phyloP scores from a whole-genome alignment of 2,113 vertebrate genomes.

The Nothocercus nigrocapillus region DNA sequence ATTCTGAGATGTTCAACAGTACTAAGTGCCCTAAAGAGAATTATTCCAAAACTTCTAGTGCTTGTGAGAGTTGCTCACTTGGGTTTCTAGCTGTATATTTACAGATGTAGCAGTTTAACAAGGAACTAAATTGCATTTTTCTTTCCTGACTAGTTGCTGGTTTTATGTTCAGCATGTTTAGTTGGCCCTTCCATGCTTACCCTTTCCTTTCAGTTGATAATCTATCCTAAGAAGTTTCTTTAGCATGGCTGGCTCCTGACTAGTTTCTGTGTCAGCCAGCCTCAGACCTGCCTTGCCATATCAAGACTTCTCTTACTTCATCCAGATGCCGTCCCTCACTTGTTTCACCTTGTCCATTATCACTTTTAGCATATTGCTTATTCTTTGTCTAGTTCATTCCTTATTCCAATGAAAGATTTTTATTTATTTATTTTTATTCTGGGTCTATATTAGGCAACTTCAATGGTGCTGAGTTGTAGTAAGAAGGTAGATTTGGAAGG shows the following conservation, averaged over 20 bases:
- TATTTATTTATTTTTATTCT: background rate
- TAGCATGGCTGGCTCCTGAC: background rate
- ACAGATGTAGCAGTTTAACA: background rate
- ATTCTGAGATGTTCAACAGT: background rate
- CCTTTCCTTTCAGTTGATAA: background rate
- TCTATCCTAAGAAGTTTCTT: background rate
- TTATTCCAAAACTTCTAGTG: background rate
- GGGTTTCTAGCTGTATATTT: background rate
- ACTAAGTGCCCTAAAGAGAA: background rate
- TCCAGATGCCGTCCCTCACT: background rate
- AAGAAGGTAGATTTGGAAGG: background rate
- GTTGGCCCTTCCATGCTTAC: background rate
- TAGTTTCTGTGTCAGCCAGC: background rate
- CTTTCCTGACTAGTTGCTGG: background rate
- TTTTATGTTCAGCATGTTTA: background rate
- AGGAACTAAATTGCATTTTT: background rate
- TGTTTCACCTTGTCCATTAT: background rate
- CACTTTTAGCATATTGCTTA: background rate
- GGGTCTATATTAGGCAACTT: background rate
- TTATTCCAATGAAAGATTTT: rapidly evolving
- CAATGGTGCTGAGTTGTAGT: background rate
- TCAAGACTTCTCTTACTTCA: background rate
- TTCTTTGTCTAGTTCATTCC: background rate
- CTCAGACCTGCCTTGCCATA: background rate
- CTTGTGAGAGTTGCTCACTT: background rate